These are phyloP conservation scores for Microplitis deprimator DNA, from an alignment of 2,888 invertebrate genomes.

Conservation along the genomic window DNA sequence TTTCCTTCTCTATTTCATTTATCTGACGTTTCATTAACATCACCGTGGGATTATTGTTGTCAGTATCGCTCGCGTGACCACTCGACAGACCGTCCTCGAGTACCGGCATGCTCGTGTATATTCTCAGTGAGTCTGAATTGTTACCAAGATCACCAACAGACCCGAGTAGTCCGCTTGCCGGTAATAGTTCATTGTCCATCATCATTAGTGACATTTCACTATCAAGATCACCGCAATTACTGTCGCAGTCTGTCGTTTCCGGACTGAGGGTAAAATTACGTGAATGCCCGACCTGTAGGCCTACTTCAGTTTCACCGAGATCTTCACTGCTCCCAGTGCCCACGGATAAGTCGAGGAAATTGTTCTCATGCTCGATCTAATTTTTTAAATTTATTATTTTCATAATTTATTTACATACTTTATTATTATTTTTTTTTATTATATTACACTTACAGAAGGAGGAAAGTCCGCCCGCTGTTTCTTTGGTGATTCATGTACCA, in stretches of 20 bases:
- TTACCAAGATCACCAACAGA: conserved; percentile 75
- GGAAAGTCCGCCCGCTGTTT: conserved; percentile 67
- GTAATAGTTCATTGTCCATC: conserved; percentile 78
- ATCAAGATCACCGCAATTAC: conserved; percentile 88
- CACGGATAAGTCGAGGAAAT: conserved; percentile 76
- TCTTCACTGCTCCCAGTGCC: conserved; percentile 78
- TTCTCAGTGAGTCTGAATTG: conserved; percentile 76
- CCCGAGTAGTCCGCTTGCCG: conserved; percentile 67
- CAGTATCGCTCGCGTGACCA: conserved; percentile 93
- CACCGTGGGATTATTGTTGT: conserved; percentile 88
- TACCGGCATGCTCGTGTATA: conserved; percentile 88
- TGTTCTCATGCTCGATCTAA: conserved; percentile 74
- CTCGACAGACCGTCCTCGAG: conserved; percentile 95
- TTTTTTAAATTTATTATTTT: background rate
- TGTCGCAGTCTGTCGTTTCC: conserved; percentile 94
- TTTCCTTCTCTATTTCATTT: conserved; percentile 81
- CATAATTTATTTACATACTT: background rate
- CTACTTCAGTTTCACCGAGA: conserved; percentile 78
- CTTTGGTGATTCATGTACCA: conserved; percentile 69
- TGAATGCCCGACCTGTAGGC: conserved; percentile 79
- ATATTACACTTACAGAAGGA: conserved; percentile 59
- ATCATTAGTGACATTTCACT: conserved; percentile 86
- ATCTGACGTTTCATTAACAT: conserved; percentile 79
- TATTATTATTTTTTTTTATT: background rate
- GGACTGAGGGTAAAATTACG: conserved; percentile 92